Conservation (phyloP, 2,888 invertebrate genomes). For the Tuberolachnus salignus region DNA sequence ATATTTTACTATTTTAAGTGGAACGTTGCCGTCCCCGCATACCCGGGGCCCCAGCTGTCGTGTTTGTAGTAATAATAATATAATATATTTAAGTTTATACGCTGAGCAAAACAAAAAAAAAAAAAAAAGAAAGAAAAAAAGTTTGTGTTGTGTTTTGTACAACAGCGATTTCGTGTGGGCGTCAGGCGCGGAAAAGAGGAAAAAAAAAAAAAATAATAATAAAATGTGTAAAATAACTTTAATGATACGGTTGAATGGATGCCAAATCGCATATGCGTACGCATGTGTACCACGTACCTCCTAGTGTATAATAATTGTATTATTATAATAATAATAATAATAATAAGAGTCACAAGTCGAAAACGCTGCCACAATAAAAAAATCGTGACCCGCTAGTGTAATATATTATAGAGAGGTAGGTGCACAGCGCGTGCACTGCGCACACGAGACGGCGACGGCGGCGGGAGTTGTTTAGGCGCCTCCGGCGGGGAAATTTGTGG, state of each 20-base stretch:
- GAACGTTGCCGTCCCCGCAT: neutral
- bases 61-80: neutral
- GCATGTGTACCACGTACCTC: neutral
- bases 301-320: neutral
- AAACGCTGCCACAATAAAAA: neutral
- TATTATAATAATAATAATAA: neutral
- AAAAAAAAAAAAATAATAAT: slow-evolving; percentile 22
- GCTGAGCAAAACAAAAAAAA: neutral
- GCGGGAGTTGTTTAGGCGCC: neutral
- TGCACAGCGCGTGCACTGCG: neutral
- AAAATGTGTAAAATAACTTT: too few species aligned
- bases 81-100: too few species aligned
- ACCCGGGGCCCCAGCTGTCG: neutral
- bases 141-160: slow-evolving; percentile 5
- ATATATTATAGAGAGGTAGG: neutral
- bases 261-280: neutral
- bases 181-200: neutral
- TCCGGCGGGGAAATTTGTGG: neutral
- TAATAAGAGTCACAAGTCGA: slow-evolving; percentile 16
- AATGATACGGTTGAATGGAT: slow-evolving; percentile 27
- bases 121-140: too few species aligned
- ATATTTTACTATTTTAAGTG: neutral
- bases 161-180: neutral
- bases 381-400: too few species aligned
- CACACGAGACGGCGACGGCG: neutral